Base-by-base conservation (phyloP, 2,888 invertebrate species). In the Pandemis heparana region DNA sequence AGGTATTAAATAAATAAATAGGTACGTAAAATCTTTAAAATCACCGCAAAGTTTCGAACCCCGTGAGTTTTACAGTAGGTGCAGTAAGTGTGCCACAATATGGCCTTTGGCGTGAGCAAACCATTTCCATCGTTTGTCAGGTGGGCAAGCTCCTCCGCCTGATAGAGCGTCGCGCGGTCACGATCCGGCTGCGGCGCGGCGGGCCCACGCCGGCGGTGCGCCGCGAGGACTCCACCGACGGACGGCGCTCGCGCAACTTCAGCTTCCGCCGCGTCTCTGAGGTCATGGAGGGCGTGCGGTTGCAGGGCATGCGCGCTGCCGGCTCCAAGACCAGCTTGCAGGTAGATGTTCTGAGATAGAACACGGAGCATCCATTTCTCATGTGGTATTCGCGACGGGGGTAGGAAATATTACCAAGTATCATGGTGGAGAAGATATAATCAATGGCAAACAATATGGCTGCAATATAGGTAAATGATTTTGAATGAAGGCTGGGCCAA, bases 181-280 rank as follows among this genome's bases (percentile, higher is more conserved):
- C 92, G 0, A 90, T 94, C n/a, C 88, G 94, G 10, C 89, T 94
- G 41, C 87, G 90, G 78, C 95, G 84, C 87, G 95, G 81, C 78
- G 91, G 83, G 75, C 83, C 77, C 8, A 75, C 80, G 14, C 76
- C 80, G 1, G 77, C 79, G 77, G 80, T 76, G 63, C 82, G 80
- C 1, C 83, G 83, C 41, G 90, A 82, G 5, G 89, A 87, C 12
- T 66, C 71, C 0, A 43, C 79, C 65, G 76, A 77, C n/a, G 89
- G 84, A 70, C 84, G 81, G 5, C 87, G 82, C 74, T 84, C 80
- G 76, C 83, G 61, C 38, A 94, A 94, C 84, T 95, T 95, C 84
- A 92, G 94, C 43, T 94, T 95, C 80, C 80, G 94, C 67, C 82
- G 94, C 16, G 94, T 95, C n/a, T 94, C 94, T 0, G 95, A 94